Evolutionary conservation across 2,113 vertebrate genomes (phyloP), one percentile per base, ranked within the genome.

Genomic region (Zeus faber): DNA sequence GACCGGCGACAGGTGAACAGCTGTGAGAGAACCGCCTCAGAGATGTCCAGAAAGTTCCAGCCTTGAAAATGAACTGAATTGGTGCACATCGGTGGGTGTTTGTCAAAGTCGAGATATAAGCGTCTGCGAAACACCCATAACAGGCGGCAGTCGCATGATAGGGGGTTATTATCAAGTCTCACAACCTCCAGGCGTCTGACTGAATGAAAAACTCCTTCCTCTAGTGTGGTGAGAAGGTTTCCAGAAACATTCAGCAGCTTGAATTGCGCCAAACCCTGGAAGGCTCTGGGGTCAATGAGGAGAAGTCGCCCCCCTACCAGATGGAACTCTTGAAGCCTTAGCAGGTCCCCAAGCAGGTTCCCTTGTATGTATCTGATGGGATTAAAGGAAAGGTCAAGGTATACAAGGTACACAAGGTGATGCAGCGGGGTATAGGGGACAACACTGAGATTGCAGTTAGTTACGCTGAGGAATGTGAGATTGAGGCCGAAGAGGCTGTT

Each of bases 141-240:
- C 49, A 95, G 88, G 2, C 92, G 89, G 55, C 94, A 96, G 65
- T 96, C 94, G 1, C 94, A 96, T 1, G 85, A 84, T 20, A 95
- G 56, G 0, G 92, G 92, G 67, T 95, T 96, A 9, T 76, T 64
- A 0, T 92, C 90, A 17, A 95, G 76, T 14, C 89, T 68, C 13
- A 96, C 77, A n/a, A 82, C 82, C 65, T 85, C 85, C 3, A 96
- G 67, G 39, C 72, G 74, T 1, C 83, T 72, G 14, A 82, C 76
- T 0, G 92, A 90, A 44, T 91, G 89, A 65, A 96, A 91, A 29
- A 70, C 87, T 0, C 81, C 79, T 13, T 79, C 81, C 65, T 93
- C 92, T 0, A 95, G 80, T 0, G 93, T 94, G 49, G 68, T 81
- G 40, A 95, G 85, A 24, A 55, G 65, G 2, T 96, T 96, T 20